These are phyloP conservation scores for Acronicta aceris DNA, from an alignment of 2,888 invertebrate species.

Conservation along the genomic window DNA sequence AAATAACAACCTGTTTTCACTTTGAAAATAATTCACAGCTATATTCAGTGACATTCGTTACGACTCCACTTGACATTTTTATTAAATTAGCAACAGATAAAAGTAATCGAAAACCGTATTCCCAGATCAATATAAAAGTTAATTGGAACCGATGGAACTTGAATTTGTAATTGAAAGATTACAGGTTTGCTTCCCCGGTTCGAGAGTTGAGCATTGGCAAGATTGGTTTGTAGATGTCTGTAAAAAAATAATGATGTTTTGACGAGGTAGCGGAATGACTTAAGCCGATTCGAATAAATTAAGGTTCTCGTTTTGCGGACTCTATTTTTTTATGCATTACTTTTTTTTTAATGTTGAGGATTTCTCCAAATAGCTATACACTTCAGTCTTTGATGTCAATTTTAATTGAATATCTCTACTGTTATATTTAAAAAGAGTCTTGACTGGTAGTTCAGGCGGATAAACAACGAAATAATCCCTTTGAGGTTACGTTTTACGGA, in stretches of 20 bases:
- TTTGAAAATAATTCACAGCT: slow-evolving; percentile 40
- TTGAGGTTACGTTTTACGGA: no score
- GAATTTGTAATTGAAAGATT: slow-evolving; percentile 83
- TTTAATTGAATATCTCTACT: no score
- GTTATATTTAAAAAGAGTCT: no score
- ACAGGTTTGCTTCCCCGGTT: slow-evolving; percentile 68
- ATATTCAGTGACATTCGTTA: slow-evolving; percentile 31
- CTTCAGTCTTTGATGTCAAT: no score
- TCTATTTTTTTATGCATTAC: slow-evolving; percentile 24
- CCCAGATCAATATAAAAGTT: slow-evolving; percentile 79
- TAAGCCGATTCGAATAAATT: slow-evolving; percentile 27
- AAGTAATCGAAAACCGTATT: slow-evolving; percentile 66
- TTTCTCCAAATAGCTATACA: no score
- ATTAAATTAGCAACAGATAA: slow-evolving; percentile 69
- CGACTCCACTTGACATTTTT: slow-evolving; percentile 59
- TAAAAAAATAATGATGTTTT: slow-evolving; percentile 51
- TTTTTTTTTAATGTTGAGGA: no score
- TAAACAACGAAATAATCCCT: no score
- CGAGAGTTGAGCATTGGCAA: slow-evolving; percentile 62
- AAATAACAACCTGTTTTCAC: slow-evolving; percentile 20
- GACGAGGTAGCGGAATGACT: slow-evolving; percentile 34
- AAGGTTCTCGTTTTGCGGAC: slow-evolving; percentile 23
- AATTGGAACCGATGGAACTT: slow-evolving; percentile 82
- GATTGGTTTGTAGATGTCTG: slow-evolving; percentile 50
- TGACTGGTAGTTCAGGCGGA: no score